These are phyloP conservation scores for Arctopsyche grandis DNA, from an alignment of 1,140 invertebrate species.

Conservation along the genomic window DNA sequence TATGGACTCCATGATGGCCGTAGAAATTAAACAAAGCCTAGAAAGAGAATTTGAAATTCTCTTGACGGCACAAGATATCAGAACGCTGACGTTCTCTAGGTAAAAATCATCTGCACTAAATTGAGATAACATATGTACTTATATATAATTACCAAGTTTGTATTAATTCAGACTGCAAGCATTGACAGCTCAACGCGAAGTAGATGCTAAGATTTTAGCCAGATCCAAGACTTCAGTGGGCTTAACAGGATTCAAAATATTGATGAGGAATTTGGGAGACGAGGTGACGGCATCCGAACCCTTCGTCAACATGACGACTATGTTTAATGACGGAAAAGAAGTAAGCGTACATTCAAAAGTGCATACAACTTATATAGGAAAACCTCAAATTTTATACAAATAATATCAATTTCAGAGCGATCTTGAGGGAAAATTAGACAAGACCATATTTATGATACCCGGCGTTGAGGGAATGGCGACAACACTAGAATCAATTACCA, in stretches of 20 bases:
- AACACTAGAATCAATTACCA: slow-evolving; percentile 69
- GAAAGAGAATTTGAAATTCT: slow-evolving; percentile 85
- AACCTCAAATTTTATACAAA: background rate
- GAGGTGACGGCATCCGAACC: slow-evolving; percentile 63
- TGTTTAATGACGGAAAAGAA: slow-evolving; percentile 62
- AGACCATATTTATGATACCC: slow-evolving; percentile 77
- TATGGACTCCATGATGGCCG: slow-evolving; percentile 90
- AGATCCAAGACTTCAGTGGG: slow-evolving; percentile 56
- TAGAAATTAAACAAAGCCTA: slow-evolving; percentile 87
- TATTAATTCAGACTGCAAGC: slow-evolving; percentile 71
- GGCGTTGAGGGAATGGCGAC: slow-evolving; percentile 81
- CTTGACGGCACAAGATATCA: slow-evolving; percentile 82
- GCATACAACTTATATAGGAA: background rate
- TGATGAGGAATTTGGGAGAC: slow-evolving; percentile 69
- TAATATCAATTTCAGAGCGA: slow-evolving; percentile 57
- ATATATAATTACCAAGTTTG: no score
- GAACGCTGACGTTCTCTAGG: slow-evolving; percentile 69
- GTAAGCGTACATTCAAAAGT: slow-evolving; percentile 52
- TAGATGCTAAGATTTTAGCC: slow-evolving; percentile 61
- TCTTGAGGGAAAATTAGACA: slow-evolving; percentile 58
- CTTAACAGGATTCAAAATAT: slow-evolving; percentile 63
- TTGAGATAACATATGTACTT: no score
- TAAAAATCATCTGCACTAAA: no score
- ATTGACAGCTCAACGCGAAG: slow-evolving; percentile 68
- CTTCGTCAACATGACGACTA: slow-evolving; percentile 64